These are phyloP conservation scores for Alcedo quadribrachys DNA, from an alignment of 2,797 vertebrate genomes.

Conservation along the genomic window DNA sequence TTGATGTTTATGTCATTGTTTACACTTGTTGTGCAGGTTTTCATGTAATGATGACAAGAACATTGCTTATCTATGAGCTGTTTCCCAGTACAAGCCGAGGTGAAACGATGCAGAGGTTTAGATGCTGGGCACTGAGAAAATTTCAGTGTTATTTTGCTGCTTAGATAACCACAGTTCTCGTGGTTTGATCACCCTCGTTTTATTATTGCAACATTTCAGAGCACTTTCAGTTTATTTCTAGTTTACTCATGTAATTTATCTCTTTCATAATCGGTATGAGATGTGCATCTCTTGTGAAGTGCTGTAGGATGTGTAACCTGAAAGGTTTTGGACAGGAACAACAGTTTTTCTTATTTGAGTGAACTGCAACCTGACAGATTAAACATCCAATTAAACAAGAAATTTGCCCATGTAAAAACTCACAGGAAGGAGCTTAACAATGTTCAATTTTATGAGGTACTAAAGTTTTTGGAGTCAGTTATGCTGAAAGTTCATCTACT, in stretches of 20 bases:
- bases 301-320: conserved; percentile 13
- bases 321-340: conserved; percentile 28
- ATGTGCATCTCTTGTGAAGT: background rate
- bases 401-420: conserved; percentile 49
- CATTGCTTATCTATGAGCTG: background rate
- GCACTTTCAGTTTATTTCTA: background rate
- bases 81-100: background rate
- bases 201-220: background rate
- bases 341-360: conserved; percentile 50
- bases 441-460: conserved; percentile 49
- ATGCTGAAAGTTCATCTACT: conserved; percentile 24
- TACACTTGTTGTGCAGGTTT: background rate
- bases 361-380: conserved; percentile 46
- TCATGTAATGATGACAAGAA: background rate
- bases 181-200: background rate
- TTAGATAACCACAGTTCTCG: background rate
- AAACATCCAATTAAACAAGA: conserved; percentile 69
- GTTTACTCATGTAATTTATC: background rate
- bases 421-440: conserved; percentile 44
- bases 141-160: background rate
- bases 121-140: background rate
- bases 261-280: conserved; percentile 8
- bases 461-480: conserved; percentile 54
- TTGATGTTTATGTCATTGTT: background rate
- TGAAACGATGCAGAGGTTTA: background rate